Evolutionary conservation across 1,140 invertebrate species (phyloP).

Genomic region (Macrobrachium rosenbergii): DNA sequence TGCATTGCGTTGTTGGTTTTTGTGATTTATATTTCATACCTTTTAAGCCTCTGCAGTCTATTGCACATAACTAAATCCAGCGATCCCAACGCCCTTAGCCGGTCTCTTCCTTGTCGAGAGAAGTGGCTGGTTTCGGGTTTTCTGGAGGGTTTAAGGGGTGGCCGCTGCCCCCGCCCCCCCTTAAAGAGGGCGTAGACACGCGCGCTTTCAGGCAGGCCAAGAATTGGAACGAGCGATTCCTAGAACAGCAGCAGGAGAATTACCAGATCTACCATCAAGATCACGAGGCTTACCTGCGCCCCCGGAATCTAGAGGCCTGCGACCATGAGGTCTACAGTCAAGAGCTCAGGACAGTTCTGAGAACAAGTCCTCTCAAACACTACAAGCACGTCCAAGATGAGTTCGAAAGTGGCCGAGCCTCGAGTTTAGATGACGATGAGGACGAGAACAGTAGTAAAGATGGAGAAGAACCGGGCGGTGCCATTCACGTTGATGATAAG

Average conservation of each 20-base stretch:
- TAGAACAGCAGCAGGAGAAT: not conserved
- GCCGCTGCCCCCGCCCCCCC: constrained; percentile 54
- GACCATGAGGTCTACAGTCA: constrained; percentile 24
- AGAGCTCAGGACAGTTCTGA: constrained; percentile 34
- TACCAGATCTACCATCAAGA: not conserved
- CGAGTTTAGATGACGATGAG: too few relatives aligned
- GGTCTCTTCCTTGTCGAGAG: not conserved
- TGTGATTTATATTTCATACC: not conserved
- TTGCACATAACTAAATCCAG: not conserved
- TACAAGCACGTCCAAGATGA: too few relatives aligned
- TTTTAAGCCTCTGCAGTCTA: not conserved
- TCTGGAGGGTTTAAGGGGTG: constrained; percentile 40
- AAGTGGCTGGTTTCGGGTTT: constrained; percentile 46
- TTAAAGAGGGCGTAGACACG: constrained; percentile 40
- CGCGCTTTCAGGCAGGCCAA: constrained; percentile 38
- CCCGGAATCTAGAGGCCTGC: not conserved
- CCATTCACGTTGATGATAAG: too few relatives aligned
- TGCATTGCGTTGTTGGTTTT: not conserved
- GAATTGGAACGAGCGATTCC: constrained; percentile 29
- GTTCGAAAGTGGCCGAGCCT: too few relatives aligned
- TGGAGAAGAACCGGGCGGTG: too few relatives aligned
- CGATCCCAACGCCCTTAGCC: too few relatives aligned
- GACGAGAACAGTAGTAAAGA: too few relatives aligned
- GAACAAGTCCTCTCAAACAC: constrained; percentile 38
- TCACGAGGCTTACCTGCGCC: not conserved